Percentiles rank a stretch among this genome's conserved stretches.
Evolutionary conservation across 2,888 invertebrate genomes (phyloP).

Genomic region (Callosobruchus maculatus): DNA sequence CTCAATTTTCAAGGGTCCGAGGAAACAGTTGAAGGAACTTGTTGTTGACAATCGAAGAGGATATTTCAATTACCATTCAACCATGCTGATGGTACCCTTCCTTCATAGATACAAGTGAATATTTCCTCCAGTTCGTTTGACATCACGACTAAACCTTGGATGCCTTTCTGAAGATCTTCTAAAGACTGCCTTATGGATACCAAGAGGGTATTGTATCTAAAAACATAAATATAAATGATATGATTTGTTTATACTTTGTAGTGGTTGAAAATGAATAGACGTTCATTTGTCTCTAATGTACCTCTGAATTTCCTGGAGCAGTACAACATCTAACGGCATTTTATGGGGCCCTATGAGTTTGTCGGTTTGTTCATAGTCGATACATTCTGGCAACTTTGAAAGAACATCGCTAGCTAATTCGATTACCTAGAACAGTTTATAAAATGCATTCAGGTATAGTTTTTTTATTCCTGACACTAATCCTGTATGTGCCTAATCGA

Average conservation of each 20-base stretch:
- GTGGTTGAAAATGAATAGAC: background rate
- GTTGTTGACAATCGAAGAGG: too few species aligned
- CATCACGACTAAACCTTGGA: slow-evolving; percentile 86
- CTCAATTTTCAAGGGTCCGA: too few species aligned
- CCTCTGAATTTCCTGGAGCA: slow-evolving; percentile 71
- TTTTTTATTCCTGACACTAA: too few species aligned
- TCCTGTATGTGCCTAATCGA: too few species aligned
- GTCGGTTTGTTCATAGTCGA: slow-evolving; percentile 74
- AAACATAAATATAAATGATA: slow-evolving; percentile 15
- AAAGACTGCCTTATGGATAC: slow-evolving; percentile 56
- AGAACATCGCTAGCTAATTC: slow-evolving; percentile 69
- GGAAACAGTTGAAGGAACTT: too few species aligned
- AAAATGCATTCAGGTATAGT: too few species aligned
- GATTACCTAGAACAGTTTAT: slow-evolving; percentile 30
- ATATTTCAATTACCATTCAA: slow-evolving; percentile 52
- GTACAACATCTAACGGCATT: slow-evolving; percentile 77
- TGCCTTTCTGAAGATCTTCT: slow-evolving; percentile 70
- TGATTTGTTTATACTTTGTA: too few species aligned
- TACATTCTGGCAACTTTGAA: slow-evolving; percentile 65
- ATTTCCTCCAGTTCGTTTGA: slow-evolving; percentile 78
- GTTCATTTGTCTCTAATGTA: slow-evolving; percentile 9
- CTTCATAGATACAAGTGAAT: slow-evolving; percentile 75
- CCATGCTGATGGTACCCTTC: slow-evolving; percentile 73
- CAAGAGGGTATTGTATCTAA: slow-evolving; percentile 64
- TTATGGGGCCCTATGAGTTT: slow-evolving; percentile 71